Evolutionary conservation across 2,797 vertebrate species (phyloP).

Genomic region (Jordanella pulchra): DNA sequence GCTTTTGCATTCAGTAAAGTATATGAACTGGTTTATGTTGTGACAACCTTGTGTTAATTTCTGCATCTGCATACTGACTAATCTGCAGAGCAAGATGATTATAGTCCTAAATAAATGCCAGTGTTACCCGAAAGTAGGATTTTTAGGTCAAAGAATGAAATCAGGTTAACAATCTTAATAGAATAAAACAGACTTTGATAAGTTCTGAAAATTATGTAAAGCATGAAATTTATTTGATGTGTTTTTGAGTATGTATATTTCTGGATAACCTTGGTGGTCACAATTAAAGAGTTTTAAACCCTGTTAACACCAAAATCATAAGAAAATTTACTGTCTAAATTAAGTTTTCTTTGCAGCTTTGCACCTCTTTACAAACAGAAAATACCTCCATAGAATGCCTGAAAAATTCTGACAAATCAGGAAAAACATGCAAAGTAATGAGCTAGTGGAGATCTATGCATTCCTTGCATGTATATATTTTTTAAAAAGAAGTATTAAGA

Average conservation of each 20-base stretch:
- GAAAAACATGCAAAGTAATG: not conserved
- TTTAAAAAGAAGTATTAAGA: no score
- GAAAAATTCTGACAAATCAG: not conserved
- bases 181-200: not conserved
- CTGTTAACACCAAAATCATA: not conserved
- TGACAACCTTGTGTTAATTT: constrained; percentile 46
- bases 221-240: not conserved
- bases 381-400: not conserved
- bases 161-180: not conserved
- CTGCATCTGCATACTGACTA: constrained; percentile 15
- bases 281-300: not conserved
- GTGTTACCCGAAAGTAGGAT: rapidly evolving
- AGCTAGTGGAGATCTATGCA: not conserved
- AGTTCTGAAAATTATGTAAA: not conserved
- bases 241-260: not conserved
- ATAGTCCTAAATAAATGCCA: not conserved
- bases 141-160: not conserved
- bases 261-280: no score
- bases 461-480: not conserved
- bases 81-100: not conserved
- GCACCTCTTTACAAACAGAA: not conserved
- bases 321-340: no score
- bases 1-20: constrained; percentile 70
- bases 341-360: not conserved
- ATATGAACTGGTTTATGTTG: constrained; percentile 50